Percentiles rank a stretch among this genome's conserved stretches.
These are phyloP conservation scores for Drosophila prostipennis DNA, from an alignment of 2,888 invertebrate species.

Conservation along the genomic window DNA sequence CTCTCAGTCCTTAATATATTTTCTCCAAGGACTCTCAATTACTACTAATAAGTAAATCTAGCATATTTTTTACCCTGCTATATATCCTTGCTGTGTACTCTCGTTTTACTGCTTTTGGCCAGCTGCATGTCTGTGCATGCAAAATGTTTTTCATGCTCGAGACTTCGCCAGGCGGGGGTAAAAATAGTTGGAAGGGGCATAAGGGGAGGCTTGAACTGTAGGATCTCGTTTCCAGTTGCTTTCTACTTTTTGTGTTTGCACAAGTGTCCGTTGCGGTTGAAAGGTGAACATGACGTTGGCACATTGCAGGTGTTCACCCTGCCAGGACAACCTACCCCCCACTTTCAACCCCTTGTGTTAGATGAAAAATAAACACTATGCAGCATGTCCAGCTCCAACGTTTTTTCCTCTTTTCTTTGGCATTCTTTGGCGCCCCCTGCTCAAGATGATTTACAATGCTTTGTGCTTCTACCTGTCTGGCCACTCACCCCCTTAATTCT, in stretches of 20 bases:
- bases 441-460: constrained; percentile 72
- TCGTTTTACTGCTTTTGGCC: constrained; percentile 18
- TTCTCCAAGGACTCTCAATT: no score
- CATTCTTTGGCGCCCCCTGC: constrained; percentile 32
- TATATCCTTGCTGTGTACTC: constrained; percentile 9
- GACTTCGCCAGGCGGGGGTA: constrained; percentile 13
- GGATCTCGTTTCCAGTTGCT: constrained; percentile 36
- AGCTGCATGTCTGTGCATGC: constrained; percentile 68
- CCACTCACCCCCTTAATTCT: constrained; percentile 14
- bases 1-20: no score
- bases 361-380: constrained; percentile 78
- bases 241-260: constrained; percentile 62
- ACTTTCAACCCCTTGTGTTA: constrained; percentile 33
- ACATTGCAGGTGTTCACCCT: constrained; percentile 40
- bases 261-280: constrained; percentile 77
- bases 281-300: constrained; percentile 65
- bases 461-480: constrained; percentile 43
- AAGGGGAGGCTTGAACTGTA: constrained; percentile 1
- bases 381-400: constrained; percentile 51
- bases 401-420: constrained; percentile 20
- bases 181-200: neutral
- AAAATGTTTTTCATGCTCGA: constrained; percentile 64
- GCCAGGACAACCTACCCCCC: neutral
- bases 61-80: no score
- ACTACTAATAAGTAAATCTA: no score